phyloP scores from a whole-genome alignment of 2,888 invertebrate species.

The Prosopocoilus inquinatus region DNA sequence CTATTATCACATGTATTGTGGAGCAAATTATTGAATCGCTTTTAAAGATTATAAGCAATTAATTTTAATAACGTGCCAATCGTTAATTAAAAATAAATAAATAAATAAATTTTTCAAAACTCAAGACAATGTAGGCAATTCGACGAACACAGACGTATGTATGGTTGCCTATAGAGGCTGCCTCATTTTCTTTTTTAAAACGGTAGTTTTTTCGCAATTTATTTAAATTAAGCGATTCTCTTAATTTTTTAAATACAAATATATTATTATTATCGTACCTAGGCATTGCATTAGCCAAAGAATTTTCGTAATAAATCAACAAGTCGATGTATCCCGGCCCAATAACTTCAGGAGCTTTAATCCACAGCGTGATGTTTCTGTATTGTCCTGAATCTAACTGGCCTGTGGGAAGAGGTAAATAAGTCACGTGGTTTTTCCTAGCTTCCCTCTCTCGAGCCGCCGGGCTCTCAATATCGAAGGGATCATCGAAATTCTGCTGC shows the following conservation, averaged over 20 bases:
- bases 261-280: too few relatives aligned
- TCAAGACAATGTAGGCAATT: conserved; percentile 6
- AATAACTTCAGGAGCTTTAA: conserved; percentile 66
- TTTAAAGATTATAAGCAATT: too few relatives aligned
- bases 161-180: too few relatives aligned
- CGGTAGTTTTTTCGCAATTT: too few relatives aligned
- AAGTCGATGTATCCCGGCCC: conserved; percentile 65
- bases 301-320: conserved; percentile 71
- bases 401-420: conserved; percentile 49
- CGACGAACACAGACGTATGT: not conserved
- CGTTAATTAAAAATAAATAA: too few relatives aligned
- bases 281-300: conserved; percentile 39
- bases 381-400: conserved; percentile 55
- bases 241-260: too few relatives aligned
- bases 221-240: too few relatives aligned
- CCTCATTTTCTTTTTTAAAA: too few relatives aligned
- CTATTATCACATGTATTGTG: too few relatives aligned
- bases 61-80: too few relatives aligned
- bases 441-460: conserved; percentile 43
- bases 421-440: conserved; percentile 50
- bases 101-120: too few relatives aligned
- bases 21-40: not conserved
- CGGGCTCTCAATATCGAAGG: conserved; percentile 34
- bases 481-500: conserved; percentile 20
- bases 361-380: conserved; percentile 60